Conservation (phyloP, 2,797 vertebrate species). For the Urocyon cinereoargenteus region DNA sequence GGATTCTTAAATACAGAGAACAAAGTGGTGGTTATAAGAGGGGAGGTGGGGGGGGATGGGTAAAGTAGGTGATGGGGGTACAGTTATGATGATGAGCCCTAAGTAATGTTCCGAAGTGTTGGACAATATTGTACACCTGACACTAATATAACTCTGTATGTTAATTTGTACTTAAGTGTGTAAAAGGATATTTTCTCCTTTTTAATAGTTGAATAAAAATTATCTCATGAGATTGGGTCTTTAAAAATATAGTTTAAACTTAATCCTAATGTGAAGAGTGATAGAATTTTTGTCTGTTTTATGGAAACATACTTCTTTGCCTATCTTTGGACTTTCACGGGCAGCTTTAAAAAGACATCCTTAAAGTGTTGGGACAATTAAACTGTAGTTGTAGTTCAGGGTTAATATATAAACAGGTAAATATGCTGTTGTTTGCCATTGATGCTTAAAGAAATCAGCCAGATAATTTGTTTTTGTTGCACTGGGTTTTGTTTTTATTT, state of each 20-base stretch:
- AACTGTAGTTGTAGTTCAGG: not conserved
- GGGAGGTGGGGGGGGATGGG: not conserved
- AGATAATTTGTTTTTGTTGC: slow-evolving; percentile 47
- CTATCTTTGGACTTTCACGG: not conserved
- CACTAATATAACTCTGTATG: not conserved
- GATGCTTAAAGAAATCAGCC: slow-evolving; percentile 47
- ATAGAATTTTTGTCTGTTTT: slow-evolving; percentile 33
- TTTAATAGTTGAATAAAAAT: not conserved
- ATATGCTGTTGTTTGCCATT: not conserved
- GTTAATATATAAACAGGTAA: not conserved
- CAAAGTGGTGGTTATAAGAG: not conserved
- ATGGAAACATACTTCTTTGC: not conserved
- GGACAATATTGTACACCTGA: not conserved
- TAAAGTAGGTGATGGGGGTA: not conserved
- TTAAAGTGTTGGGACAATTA: not conserved
- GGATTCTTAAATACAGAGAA: not conserved
- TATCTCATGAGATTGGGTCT: not conserved
- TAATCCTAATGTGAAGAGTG: not conserved
- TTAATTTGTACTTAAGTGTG: not conserved
- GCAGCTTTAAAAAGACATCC: not conserved
- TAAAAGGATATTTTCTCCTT: not conserved
- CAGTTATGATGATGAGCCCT: not conserved
- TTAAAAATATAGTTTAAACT: slow-evolving; percentile 45
- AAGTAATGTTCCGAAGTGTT: not conserved
- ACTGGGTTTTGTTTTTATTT: slow-evolving; percentile 10